Percentiles rank a stretch among this genome's conserved stretches.
These are phyloP conservation scores for Pristionchus arcanus DNA, from an alignment of 2,888 invertebrate species.

Conservation along the genomic window DNA sequence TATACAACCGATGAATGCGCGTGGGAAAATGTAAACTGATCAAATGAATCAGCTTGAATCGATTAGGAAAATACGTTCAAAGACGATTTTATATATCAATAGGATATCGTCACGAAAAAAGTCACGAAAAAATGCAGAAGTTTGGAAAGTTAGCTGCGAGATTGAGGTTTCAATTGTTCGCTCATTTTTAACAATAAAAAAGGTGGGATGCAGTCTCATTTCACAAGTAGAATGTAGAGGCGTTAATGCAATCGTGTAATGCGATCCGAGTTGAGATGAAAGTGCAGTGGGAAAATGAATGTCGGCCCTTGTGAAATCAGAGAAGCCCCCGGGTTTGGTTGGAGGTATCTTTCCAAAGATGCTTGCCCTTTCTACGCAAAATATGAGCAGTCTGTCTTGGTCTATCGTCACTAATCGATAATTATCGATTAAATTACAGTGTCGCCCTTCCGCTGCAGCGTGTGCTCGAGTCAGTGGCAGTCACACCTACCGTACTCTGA, in stretches of 20 bases:
- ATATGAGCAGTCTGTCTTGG: not conserved
- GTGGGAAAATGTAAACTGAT: too few species aligned
- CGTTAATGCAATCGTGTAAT: constrained; percentile 26
- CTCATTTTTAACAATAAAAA: too few species aligned
- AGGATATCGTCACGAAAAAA: too few species aligned
- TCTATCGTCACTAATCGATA: not conserved
- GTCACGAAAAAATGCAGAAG: too few species aligned
- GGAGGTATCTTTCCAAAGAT: not conserved
- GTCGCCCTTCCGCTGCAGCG: constrained; percentile 15
- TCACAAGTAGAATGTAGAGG: not conserved
- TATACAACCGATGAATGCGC: too few species aligned
- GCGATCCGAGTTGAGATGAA: not conserved
- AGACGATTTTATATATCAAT: too few species aligned
- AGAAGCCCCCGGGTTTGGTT: not conserved
- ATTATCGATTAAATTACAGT: not conserved
- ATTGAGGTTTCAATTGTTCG: too few species aligned
- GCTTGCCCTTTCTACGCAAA: not conserved
- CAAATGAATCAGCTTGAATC: too few species aligned
- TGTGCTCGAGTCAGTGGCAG: constrained; percentile 10
- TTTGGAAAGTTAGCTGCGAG: too few species aligned
- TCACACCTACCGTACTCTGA: constrained; percentile 18
- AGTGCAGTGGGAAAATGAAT: constrained; percentile 33
- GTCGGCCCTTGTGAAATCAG: not conserved
- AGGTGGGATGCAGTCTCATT: too few species aligned
- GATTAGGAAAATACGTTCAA: too few species aligned